These are phyloP conservation scores for Agrochola lota DNA, from an alignment of 2,888 invertebrate species.

Conservation along the genomic window DNA sequence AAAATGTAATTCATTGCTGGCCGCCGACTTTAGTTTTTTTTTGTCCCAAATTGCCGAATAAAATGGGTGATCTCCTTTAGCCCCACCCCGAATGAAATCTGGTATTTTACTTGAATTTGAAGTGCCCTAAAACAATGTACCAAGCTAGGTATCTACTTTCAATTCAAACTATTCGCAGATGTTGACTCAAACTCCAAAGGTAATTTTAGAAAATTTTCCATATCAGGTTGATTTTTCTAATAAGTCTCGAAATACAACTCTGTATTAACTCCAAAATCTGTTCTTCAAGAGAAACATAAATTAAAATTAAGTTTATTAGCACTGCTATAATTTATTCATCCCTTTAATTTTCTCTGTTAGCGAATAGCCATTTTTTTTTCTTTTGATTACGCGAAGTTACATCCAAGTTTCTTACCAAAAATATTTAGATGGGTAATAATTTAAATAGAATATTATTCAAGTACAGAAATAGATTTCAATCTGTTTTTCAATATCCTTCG, in stretches of 20 bases:
- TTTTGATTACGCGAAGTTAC: conserved; percentile 20
- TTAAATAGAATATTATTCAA: conserved; percentile 1
- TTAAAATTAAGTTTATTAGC: conserved; percentile 31
- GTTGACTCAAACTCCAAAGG: not conserved
- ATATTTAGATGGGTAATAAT: conserved; percentile 8
- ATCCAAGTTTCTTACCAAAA: conserved; percentile 7
- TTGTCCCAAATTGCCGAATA: no score
- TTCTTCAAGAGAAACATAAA: conserved; percentile 11
- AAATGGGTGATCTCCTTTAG: not conserved
- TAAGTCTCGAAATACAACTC: not conserved
- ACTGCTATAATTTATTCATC: conserved; percentile 35
- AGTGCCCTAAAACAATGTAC: not conserved
- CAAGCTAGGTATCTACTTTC: not conserved
- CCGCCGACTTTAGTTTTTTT: no score
- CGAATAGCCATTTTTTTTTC: conserved; percentile 16
- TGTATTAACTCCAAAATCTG: conserved; percentile 8
- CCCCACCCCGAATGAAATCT: not conserved
- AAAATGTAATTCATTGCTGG: no score
- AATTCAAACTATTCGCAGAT: not conserved
- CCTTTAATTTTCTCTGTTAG: conserved; percentile 13
- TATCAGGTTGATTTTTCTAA: not conserved
- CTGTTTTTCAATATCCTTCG: not conserved
- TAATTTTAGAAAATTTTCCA: not conserved
- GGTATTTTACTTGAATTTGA: not conserved
- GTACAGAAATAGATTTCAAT: conserved; percentile 11